Conservation (phyloP, 2,797 vertebrate genomes). For the Passerculus sandwichensis region DNA sequence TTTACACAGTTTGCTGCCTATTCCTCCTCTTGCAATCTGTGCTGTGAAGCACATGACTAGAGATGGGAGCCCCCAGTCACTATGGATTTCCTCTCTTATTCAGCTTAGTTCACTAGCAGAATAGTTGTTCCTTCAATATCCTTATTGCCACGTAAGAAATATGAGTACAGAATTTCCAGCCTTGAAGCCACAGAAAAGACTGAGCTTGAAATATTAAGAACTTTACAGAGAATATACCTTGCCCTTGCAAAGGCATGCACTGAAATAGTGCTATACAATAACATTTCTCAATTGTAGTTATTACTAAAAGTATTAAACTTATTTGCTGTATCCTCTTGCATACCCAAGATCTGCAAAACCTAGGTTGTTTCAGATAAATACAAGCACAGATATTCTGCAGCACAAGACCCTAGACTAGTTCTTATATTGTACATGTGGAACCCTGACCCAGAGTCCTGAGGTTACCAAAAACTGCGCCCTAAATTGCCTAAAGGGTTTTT, state of each 20-base stretch:
- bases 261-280: background rate
- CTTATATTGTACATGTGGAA: background rate
- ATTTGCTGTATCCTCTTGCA: slow-evolving; percentile 7
- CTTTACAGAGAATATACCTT: background rate
- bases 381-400: background rate
- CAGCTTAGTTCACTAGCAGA: slow-evolving; percentile 22
- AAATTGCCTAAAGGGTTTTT: background rate
- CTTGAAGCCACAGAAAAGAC: background rate
- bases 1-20: slow-evolving; percentile 57
- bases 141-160: background rate
- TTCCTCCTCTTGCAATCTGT: slow-evolving; percentile 50
- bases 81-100: slow-evolving; percentile 7
- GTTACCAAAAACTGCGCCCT: background rate
- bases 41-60: background rate
- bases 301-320: background rate
- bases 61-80: slow-evolving; percentile 26
- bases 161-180: background rate
- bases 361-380: background rate
- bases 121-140: background rate
- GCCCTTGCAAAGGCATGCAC: background rate
- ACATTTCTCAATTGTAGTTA: slow-evolving; percentile 20
- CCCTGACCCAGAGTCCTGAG: background rate
- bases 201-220: background rate
- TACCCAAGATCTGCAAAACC: background rate
- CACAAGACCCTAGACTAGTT: background rate